phyloP scores from a whole-genome alignment of 1,140 invertebrate species.

The Samia ricini region DNA sequence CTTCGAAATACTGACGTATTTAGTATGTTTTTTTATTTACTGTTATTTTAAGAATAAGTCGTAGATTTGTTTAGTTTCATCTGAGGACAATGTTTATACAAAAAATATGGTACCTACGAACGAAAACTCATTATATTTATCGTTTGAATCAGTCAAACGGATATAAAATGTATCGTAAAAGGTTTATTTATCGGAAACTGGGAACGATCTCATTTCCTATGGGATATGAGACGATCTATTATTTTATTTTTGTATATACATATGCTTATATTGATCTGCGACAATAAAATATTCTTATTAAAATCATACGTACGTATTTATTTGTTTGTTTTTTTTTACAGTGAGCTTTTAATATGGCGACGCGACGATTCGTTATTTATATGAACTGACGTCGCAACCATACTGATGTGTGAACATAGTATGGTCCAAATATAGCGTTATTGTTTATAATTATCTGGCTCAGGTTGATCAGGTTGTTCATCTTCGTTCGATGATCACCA shows the following conservation, averaged over 20 bases:
- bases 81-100: neutral
- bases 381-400: no score
- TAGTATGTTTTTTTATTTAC: no score
- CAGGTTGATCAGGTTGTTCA: no score
- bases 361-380: no score
- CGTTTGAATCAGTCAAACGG: slow-evolving; percentile 7
- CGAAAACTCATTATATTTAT: slow-evolving; percentile 3
- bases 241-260: neutral
- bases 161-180: slow-evolving; percentile 5
- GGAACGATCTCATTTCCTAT: slow-evolving; percentile 17
- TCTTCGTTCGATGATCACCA: no score
- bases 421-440: no score
- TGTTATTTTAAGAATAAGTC: neutral
- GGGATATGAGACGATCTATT: slow-evolving; percentile 12
- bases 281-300: neutral
- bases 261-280: slow-evolving; percentile 1
- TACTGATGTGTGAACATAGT: no score
- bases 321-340: no score
- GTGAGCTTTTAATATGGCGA: no score
- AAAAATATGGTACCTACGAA: neutral
- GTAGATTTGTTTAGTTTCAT: neutral
- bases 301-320: no score
- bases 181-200: slow-evolving; percentile 14
- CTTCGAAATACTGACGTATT: no score
- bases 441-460: no score